Evolutionary conservation across 2,888 invertebrate species (phyloP).

Genomic region (Augochlorella aurata): DNA sequence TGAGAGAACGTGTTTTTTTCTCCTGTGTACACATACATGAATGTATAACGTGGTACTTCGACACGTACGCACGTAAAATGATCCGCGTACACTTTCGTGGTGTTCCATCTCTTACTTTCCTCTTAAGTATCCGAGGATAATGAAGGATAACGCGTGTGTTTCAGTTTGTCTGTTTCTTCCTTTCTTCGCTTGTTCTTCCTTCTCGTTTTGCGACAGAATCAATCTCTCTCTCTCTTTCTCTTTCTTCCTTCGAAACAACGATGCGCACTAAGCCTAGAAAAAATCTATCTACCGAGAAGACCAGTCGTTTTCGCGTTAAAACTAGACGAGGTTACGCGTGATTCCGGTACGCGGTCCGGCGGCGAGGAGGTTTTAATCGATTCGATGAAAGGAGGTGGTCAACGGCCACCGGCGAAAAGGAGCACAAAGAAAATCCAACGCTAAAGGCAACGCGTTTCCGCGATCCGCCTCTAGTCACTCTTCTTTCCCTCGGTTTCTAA

Average conservation of each 20-base stretch:
- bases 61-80: conserved; percentile 26
- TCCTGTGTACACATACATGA: conserved; percentile 58
- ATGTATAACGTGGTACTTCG: conserved; percentile 50
- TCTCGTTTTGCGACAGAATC: conserved; percentile 42
- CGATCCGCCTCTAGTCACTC: conserved; percentile 56
- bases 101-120: background rate
- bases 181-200: conserved; percentile 15
- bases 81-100: conserved; percentile 13
- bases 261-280: conserved; percentile 65
- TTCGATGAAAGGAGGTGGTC: conserved; percentile 65
- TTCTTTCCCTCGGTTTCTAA: conserved; percentile 54
- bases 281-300: conserved; percentile 67
- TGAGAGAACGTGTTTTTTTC: conserved; percentile 1
- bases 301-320: conserved; percentile 64
- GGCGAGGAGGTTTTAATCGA: conserved; percentile 59
- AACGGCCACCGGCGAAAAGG: conserved; percentile 61
- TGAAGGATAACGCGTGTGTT: conserved; percentile 7
- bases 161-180: background rate
- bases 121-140: conserved; percentile 40
- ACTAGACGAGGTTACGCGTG: conserved; percentile 60
- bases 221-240: background rate
- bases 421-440: conserved; percentile 70
- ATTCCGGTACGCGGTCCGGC: conserved; percentile 58
- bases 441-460: conserved; percentile 71
- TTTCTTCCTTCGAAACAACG: conserved; percentile 54